Evolutionary conservation across 2,888 invertebrate species (phyloP).

Genomic region (Diarsia mendica): DNA sequence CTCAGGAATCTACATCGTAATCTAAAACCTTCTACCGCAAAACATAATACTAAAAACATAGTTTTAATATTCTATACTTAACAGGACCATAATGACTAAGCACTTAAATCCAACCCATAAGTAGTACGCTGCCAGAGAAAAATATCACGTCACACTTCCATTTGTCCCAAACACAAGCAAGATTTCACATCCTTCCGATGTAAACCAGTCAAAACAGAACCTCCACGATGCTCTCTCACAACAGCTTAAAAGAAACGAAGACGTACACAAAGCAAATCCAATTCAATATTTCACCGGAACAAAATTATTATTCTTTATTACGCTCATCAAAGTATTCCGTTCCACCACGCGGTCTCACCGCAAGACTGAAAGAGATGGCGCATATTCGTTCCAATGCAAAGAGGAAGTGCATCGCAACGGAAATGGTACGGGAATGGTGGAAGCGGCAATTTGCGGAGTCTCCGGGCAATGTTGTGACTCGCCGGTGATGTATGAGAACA

Average conservation of each 20-base stretch:
- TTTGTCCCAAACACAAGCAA: neutral
- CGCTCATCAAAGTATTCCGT: conserved; percentile 57
- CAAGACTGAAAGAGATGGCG: conserved; percentile 59
- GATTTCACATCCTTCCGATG: neutral
- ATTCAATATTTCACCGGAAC: conserved; percentile 59
- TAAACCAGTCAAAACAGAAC: conserved; percentile 10
- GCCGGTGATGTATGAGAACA: conserved; percentile 73
- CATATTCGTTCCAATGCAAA: conserved; percentile 62
- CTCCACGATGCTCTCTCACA: neutral
- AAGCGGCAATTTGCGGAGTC: conserved; percentile 67
- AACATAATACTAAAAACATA: neutral
- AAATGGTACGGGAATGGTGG: conserved; percentile 69
- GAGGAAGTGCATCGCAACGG: conserved; percentile 71
- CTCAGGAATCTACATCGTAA: too few relatives aligned
- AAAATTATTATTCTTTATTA: conserved; percentile 61
- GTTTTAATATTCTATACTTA: neutral
- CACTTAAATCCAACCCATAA: neutral
- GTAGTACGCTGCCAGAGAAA: neutral
- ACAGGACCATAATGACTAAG: neutral
- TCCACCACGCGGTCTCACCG: conserved; percentile 36
- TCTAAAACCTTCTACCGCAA: neutral
- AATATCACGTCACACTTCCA: too few relatives aligned
- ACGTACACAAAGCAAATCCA: conserved; percentile 51
- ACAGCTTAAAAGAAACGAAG: conserved; percentile 12
- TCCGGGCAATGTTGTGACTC: conserved; percentile 67